A percentile compares a stretch with the other conserved stretches of the same genome.
Conservation (phyloP, 2,113 vertebrate genomes). For the Herpetotheres cachinnans region DNA sequence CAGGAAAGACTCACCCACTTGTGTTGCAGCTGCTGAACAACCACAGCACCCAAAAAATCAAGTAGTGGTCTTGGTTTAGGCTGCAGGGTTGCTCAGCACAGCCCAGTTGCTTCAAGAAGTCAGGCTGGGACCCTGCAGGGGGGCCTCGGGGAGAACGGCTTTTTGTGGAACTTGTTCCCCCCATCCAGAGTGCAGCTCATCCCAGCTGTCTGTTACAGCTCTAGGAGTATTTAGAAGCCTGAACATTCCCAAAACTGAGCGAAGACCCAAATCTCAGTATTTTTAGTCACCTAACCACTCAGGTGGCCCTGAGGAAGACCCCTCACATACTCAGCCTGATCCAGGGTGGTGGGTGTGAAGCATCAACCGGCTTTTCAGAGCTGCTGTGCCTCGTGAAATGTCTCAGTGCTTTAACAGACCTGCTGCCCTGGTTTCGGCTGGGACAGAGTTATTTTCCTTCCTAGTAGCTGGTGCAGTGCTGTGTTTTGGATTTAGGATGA, state of each 20-base stretch:
- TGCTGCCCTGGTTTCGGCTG: too few relatives aligned
- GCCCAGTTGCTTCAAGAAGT: background rate
- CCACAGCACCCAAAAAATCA: background rate
- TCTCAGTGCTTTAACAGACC: background rate
- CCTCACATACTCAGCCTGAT: too few relatives aligned
- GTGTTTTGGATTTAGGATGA: too few relatives aligned
- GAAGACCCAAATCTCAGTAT: background rate
- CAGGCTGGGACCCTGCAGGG: background rate
- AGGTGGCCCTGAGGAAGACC: background rate
- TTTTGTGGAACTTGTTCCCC: background rate
- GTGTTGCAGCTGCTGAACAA: background rate
- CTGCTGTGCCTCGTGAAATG: accelerated
- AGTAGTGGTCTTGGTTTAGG: background rate
- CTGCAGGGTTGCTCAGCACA: background rate
- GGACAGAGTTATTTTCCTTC: too few relatives aligned
- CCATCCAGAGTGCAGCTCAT: background rate
- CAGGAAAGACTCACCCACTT: background rate
- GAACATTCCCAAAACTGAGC: background rate
- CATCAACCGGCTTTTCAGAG: background rate
- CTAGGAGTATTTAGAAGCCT: background rate
- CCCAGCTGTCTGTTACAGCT: accelerated
- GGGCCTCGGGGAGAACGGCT: accelerated
- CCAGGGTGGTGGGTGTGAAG: background rate
- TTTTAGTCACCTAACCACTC: background rate
- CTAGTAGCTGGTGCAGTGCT: too few relatives aligned